Evolutionary conservation across 92 coral and sea anemone genomes (phyloP), one percentile per base, ranked within the genome.

Genomic region (Palythoa grandiflora): DNA sequence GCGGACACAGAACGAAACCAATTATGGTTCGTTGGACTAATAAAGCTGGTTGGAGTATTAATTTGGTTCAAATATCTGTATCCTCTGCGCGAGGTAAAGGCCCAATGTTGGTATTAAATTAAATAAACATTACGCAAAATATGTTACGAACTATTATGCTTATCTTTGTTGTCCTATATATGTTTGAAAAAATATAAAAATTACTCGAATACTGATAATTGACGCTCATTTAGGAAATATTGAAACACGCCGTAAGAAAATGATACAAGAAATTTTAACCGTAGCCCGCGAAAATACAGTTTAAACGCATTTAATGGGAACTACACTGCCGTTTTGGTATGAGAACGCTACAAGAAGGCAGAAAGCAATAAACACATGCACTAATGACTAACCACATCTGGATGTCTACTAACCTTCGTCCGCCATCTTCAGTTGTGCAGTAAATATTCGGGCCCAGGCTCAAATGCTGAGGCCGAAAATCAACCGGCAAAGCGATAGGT

Each of bases 401-500:
- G 87, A 52, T 50, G 6, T 15, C 39, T 53, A 37, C 96, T 89
- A 53, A 94, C 96, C 96, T 78, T 94, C 96, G 90, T 92, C 96
- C 96, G 96, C 96, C 96, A 94, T 94, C 83, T 93, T 93, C 28
- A 87, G 0, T 57, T 38, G 35, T 5, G 39, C 80, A 71, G 78
- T 60, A 71, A 75, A 60, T 84, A 55, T 52, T 84, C 38, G 88
- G 37, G 13, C 80, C 70, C 78, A 72, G 79, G 39, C 88, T n/a
- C 79, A 52, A 39, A 40, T 40, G 47, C 47, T 2, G 47, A 2
- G 47, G 6, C 50, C 5, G 50, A 28, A 28, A 28, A 28, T 28
- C 28, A 28, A 28, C 28, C 28, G 28, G 28, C 28, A 28, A 28
- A 28, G 28, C 28, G 28, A 28, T 44, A 8, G 50, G 50, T 6